Conservation (phyloP, 2,797 vertebrate species). For the Myotis pilosus region DNA sequence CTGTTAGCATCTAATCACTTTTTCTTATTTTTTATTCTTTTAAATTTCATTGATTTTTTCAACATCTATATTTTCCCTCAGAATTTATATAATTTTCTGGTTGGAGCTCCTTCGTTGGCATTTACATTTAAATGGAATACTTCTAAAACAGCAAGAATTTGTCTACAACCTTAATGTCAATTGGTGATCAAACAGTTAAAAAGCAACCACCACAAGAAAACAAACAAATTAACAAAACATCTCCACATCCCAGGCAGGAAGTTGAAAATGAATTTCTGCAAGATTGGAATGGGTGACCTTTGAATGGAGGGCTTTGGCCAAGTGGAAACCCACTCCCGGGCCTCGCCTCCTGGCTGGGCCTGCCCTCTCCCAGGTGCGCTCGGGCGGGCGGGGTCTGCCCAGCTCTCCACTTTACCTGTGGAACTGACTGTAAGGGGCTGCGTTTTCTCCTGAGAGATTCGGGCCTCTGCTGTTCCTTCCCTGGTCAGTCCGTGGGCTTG, state of each 20-base stretch:
- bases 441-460: neutral
- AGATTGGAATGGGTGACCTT: neutral
- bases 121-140: neutral
- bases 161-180: neutral
- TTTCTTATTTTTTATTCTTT: neutral
- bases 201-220: neutral
- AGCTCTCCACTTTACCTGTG: neutral
- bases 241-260: neutral
- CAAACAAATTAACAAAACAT: neutral
- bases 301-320: neutral
- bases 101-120: neutral
- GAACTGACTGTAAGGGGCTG: neutral
- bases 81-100: neutral
- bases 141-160: neutral
- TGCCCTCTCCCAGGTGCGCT: accelerated
- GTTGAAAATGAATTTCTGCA: neutral
- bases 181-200: neutral
- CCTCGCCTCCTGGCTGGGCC: neutral
- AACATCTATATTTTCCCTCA: neutral
- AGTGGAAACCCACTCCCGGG: neutral
- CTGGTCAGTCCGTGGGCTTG: neutral
- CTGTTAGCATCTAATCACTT: neutral
- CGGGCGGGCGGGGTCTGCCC: neutral
- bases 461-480: neutral
- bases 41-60: neutral